Base-by-base conservation (phyloP, 2,797 vertebrate genomes). In the Euthynnus affinis region DNA sequence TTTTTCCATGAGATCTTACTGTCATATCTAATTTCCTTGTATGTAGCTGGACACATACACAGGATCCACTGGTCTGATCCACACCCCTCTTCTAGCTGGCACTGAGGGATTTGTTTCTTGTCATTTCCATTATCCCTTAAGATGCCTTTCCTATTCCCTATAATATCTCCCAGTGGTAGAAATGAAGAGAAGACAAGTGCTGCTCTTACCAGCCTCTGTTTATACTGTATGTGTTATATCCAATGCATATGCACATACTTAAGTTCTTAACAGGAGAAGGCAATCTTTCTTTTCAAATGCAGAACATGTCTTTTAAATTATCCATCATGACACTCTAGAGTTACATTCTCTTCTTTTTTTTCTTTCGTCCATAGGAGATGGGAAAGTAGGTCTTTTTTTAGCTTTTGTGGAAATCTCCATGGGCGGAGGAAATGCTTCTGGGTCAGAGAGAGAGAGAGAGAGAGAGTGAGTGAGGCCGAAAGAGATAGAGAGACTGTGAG, bases 351-450 rank as follows among this genome's bases (percentile, higher is more conserved):
- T 74, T 18, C 49, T 69, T 87, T 80, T 83, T 75, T 77, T 48
- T 71, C 74, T 78, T 79, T 76, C 80, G 69, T 88, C 85, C 78
- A 87, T 89, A 83, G 87, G 73, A 88, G 77, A 88, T 59, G 69
- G 80, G 75, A 84, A 81, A 92, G 77, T 84, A 78, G 65, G 70
- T 88, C 88, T 91, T 91, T 90, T 93, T 93, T 88, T 93, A 93
- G 90, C 86, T 74, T 89, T 85, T 73, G 74, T 88, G 61, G 68
- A 85, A 83, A 78, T 93, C 93, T 93, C 93, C 71, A 79, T 81
- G 89, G 92, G 86, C 53, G 13, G 77, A 87, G 64, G 83, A 86
- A 77, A 80, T 73, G 85, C 89, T 94, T 94, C 87, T 94, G 87
- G 93, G 93, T 94, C 93, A 94, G 68, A 80, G 61, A 79, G 42